phyloP scores from a whole-genome alignment of 2,797 vertebrate genomes.

The Channallabes apus region DNA sequence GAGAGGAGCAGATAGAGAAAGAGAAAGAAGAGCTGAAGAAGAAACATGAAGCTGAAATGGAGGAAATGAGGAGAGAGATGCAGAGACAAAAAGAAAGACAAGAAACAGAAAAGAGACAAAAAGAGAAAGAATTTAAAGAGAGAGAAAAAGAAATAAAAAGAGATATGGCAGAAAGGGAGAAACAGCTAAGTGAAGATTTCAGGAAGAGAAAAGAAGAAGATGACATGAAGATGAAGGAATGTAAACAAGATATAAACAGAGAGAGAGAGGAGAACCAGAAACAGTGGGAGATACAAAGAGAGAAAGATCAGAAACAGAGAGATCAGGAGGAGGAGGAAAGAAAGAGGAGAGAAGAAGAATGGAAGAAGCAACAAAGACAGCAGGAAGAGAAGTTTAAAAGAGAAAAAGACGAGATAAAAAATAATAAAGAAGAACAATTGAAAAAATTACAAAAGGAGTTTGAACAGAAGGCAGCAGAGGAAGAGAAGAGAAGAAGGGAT shows the following conservation, averaged over 20 bases:
- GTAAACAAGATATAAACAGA: neutral
- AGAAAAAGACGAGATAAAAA: slow-evolving; percentile 3
- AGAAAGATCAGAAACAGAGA: slow-evolving; percentile 20
- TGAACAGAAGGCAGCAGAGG: slow-evolving; percentile 19
- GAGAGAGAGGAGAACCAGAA: slow-evolving; percentile 13
- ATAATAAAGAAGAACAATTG: neutral
- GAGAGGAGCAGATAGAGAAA: slow-evolving; percentile 31
- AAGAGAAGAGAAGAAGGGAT: slow-evolving; percentile 10
- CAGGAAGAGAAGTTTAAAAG: neutral
- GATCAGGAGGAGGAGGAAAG: slow-evolving; percentile 2
- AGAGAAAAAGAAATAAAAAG: slow-evolving; percentile 6
- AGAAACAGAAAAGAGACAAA: neutral
- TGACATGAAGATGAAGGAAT: neutral
- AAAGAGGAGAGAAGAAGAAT: neutral
- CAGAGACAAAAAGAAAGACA: slow-evolving; percentile 1
- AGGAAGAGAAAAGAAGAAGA: neutral
- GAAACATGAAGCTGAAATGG: slow-evolving; percentile 31
- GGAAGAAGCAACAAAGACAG: neutral
- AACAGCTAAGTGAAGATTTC: neutral
- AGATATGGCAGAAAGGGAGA: neutral
- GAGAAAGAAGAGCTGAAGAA: slow-evolving; percentile 25
- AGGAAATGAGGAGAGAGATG: slow-evolving; percentile 2
- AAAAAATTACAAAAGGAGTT: slow-evolving; percentile 3
- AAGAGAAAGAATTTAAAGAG: slow-evolving; percentile 24
- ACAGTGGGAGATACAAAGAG: slow-evolving; percentile 25